Evolutionary conservation across 2,113 vertebrate species (phyloP), one percentile per base, ranked within the genome.

Genomic region (Cygnus buccinator): DNA sequence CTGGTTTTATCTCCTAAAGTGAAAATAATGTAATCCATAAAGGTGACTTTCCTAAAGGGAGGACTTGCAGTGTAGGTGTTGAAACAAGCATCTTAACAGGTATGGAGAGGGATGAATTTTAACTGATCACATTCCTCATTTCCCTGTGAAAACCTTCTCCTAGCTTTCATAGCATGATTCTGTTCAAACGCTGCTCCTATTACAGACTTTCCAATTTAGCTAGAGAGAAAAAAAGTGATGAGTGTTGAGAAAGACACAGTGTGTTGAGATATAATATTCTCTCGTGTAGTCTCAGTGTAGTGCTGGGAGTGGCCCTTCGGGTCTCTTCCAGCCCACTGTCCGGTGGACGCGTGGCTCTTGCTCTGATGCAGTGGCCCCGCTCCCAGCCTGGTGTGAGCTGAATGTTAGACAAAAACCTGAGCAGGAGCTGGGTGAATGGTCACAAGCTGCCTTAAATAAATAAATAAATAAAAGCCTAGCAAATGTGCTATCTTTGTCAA

Each of bases 261-360:
- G 3, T 52, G 16, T 59, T 66, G 57, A 84, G 22, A 43, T 43
- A 9, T 14, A 43, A 3, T 62, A 2, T 31, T 82, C 11, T 88
- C 4, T 71, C 33, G 78, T 75, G 17, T 37, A 61, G 41, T 16
- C 22, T 52, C 92, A 3, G 8, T 2, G 9, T 52, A 37, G 37
- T 37, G 20, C 37, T 67, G 71, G 79, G 44, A 87, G 25, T 1
- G 15, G 16, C 79, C 62, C 28, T 70, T 41, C 17, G 17, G 17
- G 31, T 50, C 23, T 63, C n/a, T 13, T 26, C 44, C 41, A 71
- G 46, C 31, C 46, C 0, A 0, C 23, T 65, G 23, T 25, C 44
- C 2, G 0, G 9, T 2, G 0, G 41, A 29, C 1, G 2, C 9
- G 7, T 29, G 74, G 74, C 33, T 90, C 66, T 55, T 0, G 0